Percentiles rank a stretch among this genome's conserved stretches.
phyloP scores from a whole-genome alignment of 2,888 invertebrate species.

The Ganaspis brasiliensis region DNA sequence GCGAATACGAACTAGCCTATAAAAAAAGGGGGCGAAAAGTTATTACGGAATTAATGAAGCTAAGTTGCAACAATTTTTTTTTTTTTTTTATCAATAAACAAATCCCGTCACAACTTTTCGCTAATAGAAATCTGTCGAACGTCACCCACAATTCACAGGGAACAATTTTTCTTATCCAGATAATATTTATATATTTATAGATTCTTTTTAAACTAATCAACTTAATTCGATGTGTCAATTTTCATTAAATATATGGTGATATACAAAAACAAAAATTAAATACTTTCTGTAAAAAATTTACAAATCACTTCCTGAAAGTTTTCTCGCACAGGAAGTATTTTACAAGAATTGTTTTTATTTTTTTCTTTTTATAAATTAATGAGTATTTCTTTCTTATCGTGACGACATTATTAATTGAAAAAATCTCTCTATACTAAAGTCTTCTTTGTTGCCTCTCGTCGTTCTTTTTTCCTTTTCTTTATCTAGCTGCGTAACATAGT shows the following conservation, averaged over 20 bases:
- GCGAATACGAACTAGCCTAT: constrained; percentile 39
- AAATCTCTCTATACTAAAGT: constrained; percentile 30
- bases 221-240: constrained; percentile 28
- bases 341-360: not conserved
- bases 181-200: not conserved
- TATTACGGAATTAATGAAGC: constrained; percentile 28
- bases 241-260: constrained; percentile 13
- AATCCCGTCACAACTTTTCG: constrained; percentile 40
- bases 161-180: constrained; percentile 18
- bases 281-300: constrained; percentile 38
- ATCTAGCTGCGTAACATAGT: constrained; percentile 35
- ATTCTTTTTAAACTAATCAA: constrained; percentile 22
- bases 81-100: constrained; percentile 3
- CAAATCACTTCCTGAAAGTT: constrained; percentile 9
- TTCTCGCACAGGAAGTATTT: constrained; percentile 25
- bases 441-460: constrained; percentile 17
- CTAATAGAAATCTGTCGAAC: constrained; percentile 40
- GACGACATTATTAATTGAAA: constrained; percentile 26
- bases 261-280: constrained; percentile 21
- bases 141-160: constrained; percentile 42
- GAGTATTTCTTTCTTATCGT: constrained; percentile 27
- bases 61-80: constrained; percentile 22
- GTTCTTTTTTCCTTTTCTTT: not conserved
- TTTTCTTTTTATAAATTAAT: constrained; percentile 23
- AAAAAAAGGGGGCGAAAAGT: constrained; percentile 38